Percentiles rank a stretch among this genome's conserved stretches.
Conservation (phyloP, 2,888 invertebrate genomes). For the Scelioninae gen. 2 region DNA sequence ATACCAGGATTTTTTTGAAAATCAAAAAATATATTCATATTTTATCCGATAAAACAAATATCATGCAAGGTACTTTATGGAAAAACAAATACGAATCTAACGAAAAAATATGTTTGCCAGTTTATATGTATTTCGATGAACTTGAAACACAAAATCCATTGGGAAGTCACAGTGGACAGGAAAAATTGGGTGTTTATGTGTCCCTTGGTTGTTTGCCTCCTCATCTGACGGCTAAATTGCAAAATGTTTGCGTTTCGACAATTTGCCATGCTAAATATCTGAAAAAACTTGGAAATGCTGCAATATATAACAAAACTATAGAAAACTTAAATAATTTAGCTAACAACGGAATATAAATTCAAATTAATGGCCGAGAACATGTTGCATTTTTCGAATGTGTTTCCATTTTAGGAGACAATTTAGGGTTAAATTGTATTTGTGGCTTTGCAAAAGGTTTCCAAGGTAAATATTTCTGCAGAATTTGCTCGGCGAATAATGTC, state of each 20-base stretch:
- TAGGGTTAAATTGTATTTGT: constrained; percentile 22
- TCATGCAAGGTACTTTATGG: constrained; percentile 22
- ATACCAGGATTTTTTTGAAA: constrained; percentile 3
- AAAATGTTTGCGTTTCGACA: constrained; percentile 11
- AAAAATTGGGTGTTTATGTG: constrained; percentile 10
- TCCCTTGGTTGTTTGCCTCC: constrained; percentile 13
- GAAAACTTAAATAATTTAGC: background rate
- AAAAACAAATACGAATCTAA: constrained; percentile 2
- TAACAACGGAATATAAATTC: background rate
- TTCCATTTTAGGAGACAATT: constrained; percentile 8
- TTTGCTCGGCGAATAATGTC: constrained; percentile 33
- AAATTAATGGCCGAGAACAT: background rate
- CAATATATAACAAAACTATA: background rate
- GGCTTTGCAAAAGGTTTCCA: constrained; percentile 31
- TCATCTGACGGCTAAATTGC: background rate
- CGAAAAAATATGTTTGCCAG: constrained; percentile 2
- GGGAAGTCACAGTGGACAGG: constrained; percentile 13
- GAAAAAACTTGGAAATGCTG: constrained; percentile 7
- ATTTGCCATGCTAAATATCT: constrained; percentile 14
- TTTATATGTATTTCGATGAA: constrained; percentile 10
- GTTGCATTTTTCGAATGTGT: constrained; percentile 13
- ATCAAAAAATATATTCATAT: background rate
- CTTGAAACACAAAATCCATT: constrained; percentile 11
- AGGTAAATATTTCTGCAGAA: constrained; percentile 28
- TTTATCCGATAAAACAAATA: constrained; percentile 6